A percentile compares a stretch with the other conserved stretches of the same genome.
These are phyloP conservation scores for Glossophaga mutica DNA, from an alignment of 2,797 vertebrate species.

Conservation along the genomic window DNA sequence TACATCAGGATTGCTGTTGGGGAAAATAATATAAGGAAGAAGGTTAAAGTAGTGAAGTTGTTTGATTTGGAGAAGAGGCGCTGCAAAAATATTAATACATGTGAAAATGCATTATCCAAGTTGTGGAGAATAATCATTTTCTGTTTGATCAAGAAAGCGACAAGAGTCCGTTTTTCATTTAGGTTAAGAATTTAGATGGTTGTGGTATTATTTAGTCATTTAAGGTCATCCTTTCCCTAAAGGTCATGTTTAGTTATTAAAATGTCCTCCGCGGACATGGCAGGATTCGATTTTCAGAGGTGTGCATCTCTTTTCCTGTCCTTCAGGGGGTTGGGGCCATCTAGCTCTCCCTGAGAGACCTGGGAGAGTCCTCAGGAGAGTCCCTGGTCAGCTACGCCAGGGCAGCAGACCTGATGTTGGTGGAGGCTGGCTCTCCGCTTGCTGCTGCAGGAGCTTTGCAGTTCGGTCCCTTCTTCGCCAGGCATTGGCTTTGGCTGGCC, in stretches of 20 bases:
- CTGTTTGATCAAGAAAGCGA: neutral
- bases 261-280: neutral
- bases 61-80: neutral
- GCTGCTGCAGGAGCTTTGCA: neutral
- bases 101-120: neutral
- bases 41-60: neutral
- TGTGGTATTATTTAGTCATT: neutral
- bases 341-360: too few relatives aligned
- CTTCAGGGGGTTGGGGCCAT: neutral
- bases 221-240: neutral
- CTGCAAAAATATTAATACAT: neutral
- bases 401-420: neutral
- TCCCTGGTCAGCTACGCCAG: neutral
- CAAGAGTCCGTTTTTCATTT: neutral
- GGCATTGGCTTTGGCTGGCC: neutral
- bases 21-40: neutral
- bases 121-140: neutral
- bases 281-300: neutral
- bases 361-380: neutral
- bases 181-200: neutral
- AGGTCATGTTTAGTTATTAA: neutral
- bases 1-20: neutral
- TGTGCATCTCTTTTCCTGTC: neutral
- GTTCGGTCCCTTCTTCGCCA: neutral
- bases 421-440: neutral